Conservation (phyloP, 2,797 vertebrate species). For the Champsocephalus gunnari region DNA sequence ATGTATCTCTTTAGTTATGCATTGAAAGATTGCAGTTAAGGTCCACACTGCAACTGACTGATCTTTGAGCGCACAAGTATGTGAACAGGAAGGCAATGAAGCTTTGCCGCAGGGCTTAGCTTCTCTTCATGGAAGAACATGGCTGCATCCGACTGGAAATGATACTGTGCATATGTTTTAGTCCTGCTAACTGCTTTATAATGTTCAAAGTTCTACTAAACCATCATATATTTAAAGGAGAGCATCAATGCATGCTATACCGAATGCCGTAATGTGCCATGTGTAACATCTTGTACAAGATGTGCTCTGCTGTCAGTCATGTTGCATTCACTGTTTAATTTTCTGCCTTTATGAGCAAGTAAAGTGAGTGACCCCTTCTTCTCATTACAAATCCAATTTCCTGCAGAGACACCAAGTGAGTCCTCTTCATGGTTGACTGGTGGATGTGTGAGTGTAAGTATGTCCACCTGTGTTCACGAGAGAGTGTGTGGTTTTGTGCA, state of each 20-base stretch:
- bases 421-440: background rate
- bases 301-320: background rate
- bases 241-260: background rate
- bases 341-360: slow-evolving; percentile 17
- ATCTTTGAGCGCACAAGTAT: background rate
- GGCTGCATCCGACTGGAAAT: background rate
- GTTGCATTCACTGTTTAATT: background rate
- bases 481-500: background rate
- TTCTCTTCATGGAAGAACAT: background rate
- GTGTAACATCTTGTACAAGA: background rate
- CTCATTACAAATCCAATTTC: slow-evolving; percentile 23
- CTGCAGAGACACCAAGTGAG: slow-evolving; percentile 4
- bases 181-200: background rate
- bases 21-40: background rate
- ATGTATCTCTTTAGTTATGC: no score
- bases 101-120: background rate
- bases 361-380: slow-evolving; percentile 8
- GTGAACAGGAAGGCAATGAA: background rate
- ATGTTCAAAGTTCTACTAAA: slow-evolving; percentile 9
- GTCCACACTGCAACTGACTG: background rate
- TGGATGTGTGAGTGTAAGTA: background rate
- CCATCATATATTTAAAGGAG: background rate
- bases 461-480: background rate
- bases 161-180: background rate
- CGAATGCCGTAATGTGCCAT: background rate